Evolutionary conservation across 2,888 invertebrate species (phyloP), one percentile per base, ranked within the genome.

Genomic region (Spodoptera littoralis): DNA sequence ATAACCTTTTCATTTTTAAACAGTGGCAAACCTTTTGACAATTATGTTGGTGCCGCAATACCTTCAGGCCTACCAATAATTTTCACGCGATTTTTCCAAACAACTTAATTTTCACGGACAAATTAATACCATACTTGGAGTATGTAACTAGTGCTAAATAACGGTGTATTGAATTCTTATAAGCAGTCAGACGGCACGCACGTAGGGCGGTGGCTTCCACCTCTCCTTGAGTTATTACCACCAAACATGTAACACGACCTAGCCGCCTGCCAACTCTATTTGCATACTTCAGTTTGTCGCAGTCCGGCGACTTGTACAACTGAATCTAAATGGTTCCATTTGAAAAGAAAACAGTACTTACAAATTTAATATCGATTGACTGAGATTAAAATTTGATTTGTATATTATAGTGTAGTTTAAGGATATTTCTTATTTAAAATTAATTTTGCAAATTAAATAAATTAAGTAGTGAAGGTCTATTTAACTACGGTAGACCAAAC

Each of bases 161-260:
- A 84, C 81, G 72, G 82, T 79, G 82, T 88, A 90, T 89, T 88
- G 89, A 88, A 89, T 88, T 86, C 85, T 87, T 89, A 86, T 85
- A 88, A 87, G 87, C 84, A 80, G 79, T 79, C 84, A 80, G 85
- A 82, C 83, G 77, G 83, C 92, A 92, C 92, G 92, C 90, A 91
- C 85, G 84, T 79, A 57, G 70, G 73, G 72, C 84, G 85, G 88
- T 85, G 82, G 84, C 84, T 87, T 80, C 83, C 73, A 82, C 80
- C 79, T 76, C 73, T 73, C 63, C 75, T 75, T 92, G 90, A 93
- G 85, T 91, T 89, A 93, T 93, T 83, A 86, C 88, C 67, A 65
- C 79, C 69, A 80, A 88, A 87, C 93, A 93, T 92, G 92, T 86
- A 87, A 90, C 86, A 84, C 84, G 86, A 88, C 86, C 88, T 86